Base-by-base conservation (phyloP, 2,888 invertebrate species). In the Drosophila nr. perissopoda region DNA sequence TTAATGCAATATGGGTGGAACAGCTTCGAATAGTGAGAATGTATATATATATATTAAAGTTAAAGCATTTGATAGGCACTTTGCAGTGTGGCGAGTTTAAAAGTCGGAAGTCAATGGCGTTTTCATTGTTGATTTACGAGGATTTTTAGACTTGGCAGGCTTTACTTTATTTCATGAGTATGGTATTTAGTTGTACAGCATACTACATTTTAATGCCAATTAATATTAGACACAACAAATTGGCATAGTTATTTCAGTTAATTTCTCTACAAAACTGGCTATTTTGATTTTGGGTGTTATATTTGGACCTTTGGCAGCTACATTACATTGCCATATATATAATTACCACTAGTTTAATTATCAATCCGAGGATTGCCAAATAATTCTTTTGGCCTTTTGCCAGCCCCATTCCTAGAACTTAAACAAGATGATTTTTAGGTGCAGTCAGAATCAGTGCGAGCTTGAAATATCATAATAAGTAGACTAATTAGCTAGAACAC, bases 221-320 rank as follows among this genome's bases (percentile, higher is more conserved):
- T 25, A n/a, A 36, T 31, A 38, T 49, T 56, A 48, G 27, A 21
- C n/a, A 31, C 29, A 13, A 25, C 29, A 53, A 38, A 53, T 53
- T 54, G 45, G 29, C 29, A 45, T 56, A 36, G 11, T 57, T 36
- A 49, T 48, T 48, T 60, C 64, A 52, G 58, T 53, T 54, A 63
- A 63, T 13, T 76, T 51, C 52, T 69, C 68, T 82, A 80, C 57
- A 64, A 65, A 67, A 59, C 58, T 63, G 31, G 31, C 34, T 53
- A 60, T 69, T 72, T 80, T 78, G 73, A 79, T 82, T 82, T 69
- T 52, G 16, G 38, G 51, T 61, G 18, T 75, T 72, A 58, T 48
- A 58, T 54, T 79, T 80, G 81, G 81, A 83, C 81, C 81, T 67
- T 81, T 78, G 66, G 74, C 81, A 69, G 60, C 73, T 69, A 80